Conservation (phyloP, 1,140 invertebrate species). For the Diabrotica virgifera region DNA sequence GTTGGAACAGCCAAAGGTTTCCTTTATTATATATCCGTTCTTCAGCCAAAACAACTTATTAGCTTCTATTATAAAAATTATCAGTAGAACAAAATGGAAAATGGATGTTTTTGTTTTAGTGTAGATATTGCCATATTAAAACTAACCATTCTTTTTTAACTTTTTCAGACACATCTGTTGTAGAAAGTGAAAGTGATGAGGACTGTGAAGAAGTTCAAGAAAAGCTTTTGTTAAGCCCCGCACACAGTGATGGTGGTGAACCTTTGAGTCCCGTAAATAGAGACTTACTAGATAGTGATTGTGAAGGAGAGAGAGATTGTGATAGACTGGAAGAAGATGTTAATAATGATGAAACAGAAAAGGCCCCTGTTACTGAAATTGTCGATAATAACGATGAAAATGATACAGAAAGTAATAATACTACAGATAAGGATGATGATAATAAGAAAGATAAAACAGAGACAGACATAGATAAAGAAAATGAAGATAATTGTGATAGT, state of each 20-base stretch:
- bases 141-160: neutral
- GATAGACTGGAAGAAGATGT: neutral
- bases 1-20: too few species aligned
- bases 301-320: neutral
- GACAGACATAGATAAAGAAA: neutral
- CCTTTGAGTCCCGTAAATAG: neutral
- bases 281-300: neutral
- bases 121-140: too few species aligned
- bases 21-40: too few species aligned
- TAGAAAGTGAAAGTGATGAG: conserved; percentile 14
- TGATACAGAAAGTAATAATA: neutral
- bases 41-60: too few species aligned
- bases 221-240: conserved; percentile 9
- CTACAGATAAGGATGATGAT: neutral
- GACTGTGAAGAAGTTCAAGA: conserved; percentile 13
- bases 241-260: conserved; percentile 12
- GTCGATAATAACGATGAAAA: neutral
- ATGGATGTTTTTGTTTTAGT: too few species aligned
- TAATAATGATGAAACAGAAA: neutral
- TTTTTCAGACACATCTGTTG: neutral
- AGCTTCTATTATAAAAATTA: too few species aligned
- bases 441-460: neutral
- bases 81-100: too few species aligned
- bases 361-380: neutral
- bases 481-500: neutral